phyloP scores from a whole-genome alignment of 1,140 invertebrate genomes.

The Trypoxylus dichotomus region DNA sequence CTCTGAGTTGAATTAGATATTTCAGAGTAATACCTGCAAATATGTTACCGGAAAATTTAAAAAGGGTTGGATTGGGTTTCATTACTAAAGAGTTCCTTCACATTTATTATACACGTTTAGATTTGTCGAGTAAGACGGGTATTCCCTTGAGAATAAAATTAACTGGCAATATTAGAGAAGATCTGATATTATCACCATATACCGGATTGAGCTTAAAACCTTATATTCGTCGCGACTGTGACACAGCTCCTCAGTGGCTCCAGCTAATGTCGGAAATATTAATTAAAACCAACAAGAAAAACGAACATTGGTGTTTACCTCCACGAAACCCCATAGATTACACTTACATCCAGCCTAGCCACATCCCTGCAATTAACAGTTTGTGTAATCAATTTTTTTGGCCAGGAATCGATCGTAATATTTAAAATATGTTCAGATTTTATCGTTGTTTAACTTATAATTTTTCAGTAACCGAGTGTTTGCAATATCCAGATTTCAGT shows the following conservation, averaged over 20 bases:
- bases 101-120: slow-evolving; percentile 42
- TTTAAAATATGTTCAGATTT: background rate
- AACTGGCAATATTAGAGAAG: slow-evolving; percentile 57
- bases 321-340: slow-evolving; percentile 69
- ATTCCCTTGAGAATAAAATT: slow-evolving; percentile 54
- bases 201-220: slow-evolving; percentile 73
- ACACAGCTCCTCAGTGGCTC: slow-evolving; percentile 68
- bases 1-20: too few species aligned
- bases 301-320: slow-evolving; percentile 54
- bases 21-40: too few species aligned
- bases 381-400: slow-evolving; percentile 84
- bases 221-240: slow-evolving; percentile 72
- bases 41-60: too few species aligned
- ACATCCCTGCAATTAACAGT: slow-evolving; percentile 84
- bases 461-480: slow-evolving; percentile 78
- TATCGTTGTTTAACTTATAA: slow-evolving; percentile 27
- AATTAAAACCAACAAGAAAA: slow-evolving; percentile 63
- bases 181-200: slow-evolving; percentile 63
- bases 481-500: slow-evolving; percentile 91
- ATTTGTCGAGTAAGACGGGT: slow-evolving; percentile 53
- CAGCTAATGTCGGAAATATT: slow-evolving; percentile 71
- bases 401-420: slow-evolving; percentile 85
- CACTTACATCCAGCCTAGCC: slow-evolving; percentile 83
- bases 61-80: too few species aligned
- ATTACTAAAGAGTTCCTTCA: background rate